These are phyloP conservation scores for Lathronympha strigana DNA, from an alignment of 2,888 invertebrate species.

Conservation along the genomic window DNA sequence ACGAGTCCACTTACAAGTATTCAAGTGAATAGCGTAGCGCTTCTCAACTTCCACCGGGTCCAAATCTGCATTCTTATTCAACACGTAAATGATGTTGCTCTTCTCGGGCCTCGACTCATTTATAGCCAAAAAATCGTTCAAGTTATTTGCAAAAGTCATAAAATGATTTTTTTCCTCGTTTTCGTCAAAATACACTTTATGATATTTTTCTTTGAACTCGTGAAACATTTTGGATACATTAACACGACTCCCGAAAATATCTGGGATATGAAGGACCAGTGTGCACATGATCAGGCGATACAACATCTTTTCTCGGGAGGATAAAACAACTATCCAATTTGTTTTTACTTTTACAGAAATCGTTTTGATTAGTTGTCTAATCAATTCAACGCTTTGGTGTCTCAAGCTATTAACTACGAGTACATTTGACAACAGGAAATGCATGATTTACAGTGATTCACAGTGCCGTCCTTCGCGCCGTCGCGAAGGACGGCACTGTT, in stretches of 20 bases:
- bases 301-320: neutral
- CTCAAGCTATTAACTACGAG: neutral
- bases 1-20: conserved; percentile 59
- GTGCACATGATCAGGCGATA: conserved; percentile 17
- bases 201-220: conserved; percentile 56
- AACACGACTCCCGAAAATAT: conserved; percentile 36
- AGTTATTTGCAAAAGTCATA: conserved; percentile 58
- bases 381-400: conserved; percentile 10
- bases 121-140: conserved; percentile 52
- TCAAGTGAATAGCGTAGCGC: conserved; percentile 55
- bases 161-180: conserved; percentile 51
- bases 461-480: too few relatives aligned
- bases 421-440: too few relatives aligned
- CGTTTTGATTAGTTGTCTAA: conserved; percentile 2
- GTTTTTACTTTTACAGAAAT: neutral
- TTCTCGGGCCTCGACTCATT: conserved; percentile 53
- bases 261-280: conserved; percentile 5
- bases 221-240: conserved; percentile 52
- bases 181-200: conserved; percentile 53
- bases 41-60: conserved; percentile 54
- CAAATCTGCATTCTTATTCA: conserved; percentile 63
- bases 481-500: too few relatives aligned
- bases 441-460: too few relatives aligned
- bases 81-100: conserved; percentile 50
- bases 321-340: neutral